Conservation (phyloP, 2,797 vertebrate species). For the Chaunax sp. region DNA sequence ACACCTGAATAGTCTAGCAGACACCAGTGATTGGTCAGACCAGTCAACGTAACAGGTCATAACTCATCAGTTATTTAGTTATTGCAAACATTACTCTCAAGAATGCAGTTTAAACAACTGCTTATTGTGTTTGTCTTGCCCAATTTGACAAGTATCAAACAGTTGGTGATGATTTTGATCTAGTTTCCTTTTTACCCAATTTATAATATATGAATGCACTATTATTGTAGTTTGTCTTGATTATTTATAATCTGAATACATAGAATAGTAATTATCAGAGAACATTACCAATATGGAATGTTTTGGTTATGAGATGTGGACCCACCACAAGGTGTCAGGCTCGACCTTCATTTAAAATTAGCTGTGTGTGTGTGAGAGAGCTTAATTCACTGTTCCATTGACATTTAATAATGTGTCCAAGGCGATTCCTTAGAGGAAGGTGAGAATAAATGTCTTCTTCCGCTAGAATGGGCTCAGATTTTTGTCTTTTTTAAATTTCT, state of each 20-base stretch:
- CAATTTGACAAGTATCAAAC: neutral
- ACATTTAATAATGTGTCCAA: conserved; percentile 34
- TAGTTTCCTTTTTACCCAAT: too few species aligned
- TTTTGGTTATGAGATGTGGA: conserved; percentile 12
- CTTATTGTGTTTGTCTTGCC: neutral
- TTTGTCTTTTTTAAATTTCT: neutral
- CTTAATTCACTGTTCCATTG: conserved; percentile 10
- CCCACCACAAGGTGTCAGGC: conserved; percentile 82
- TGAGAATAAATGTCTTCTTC: conserved; percentile 16
- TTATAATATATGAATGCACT: neutral
- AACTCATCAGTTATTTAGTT: neutral
- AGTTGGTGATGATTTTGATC: neutral
- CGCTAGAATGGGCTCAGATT: conserved; percentile 11
- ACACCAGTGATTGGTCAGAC: neutral
- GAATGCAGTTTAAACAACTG: neutral
- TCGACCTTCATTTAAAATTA: conserved; percentile 40
- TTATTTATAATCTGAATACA: neutral
- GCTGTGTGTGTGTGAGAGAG: neutral
- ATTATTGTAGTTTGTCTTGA: neutral
- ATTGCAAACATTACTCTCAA: neutral
- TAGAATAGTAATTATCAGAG: neutral
- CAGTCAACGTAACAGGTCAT: neutral
- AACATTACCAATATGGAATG: neutral
- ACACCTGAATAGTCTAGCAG: neutral
- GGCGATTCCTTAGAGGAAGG: conserved; percentile 3